phyloP scores from a whole-genome alignment of 2,797 vertebrate species.

The Lacerta agilis region DNA sequence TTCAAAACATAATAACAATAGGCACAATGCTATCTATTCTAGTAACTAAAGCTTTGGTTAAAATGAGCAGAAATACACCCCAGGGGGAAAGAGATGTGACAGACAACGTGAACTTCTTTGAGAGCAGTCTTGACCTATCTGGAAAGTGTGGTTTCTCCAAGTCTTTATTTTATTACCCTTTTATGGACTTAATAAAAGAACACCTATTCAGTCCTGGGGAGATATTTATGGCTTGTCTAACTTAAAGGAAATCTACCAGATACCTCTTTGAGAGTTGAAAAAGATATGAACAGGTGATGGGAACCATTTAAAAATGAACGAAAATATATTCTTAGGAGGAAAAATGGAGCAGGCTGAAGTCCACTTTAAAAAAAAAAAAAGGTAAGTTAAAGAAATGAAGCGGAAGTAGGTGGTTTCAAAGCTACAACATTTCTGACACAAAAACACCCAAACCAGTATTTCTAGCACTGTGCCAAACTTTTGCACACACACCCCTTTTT shows the following conservation, averaged over 20 bases:
- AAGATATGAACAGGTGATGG: constrained; percentile 39
- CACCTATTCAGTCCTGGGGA: constrained; percentile 44
- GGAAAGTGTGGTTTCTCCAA: constrained; percentile 51
- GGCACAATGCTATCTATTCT: constrained; percentile 20
- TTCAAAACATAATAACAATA: not conserved
- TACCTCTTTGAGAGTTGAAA: constrained; percentile 37
- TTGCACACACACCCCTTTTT: no score
- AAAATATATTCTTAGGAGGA: constrained; percentile 45
- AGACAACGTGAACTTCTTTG: constrained; percentile 49
- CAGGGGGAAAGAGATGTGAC: constrained; percentile 50
- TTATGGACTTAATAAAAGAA: constrained; percentile 62
- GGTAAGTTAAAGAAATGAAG: constrained; percentile 52
- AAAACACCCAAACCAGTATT: not conserved
- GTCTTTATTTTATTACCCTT: constrained; percentile 59
- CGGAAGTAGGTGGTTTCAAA: not conserved
- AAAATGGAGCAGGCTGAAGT: constrained; percentile 31
- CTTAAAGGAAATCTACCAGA: constrained; percentile 50
- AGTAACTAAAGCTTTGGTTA: constrained; percentile 27
- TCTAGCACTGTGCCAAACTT: no score
- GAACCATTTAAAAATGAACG: constrained; percentile 38
- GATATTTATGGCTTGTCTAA: constrained; percentile 56
- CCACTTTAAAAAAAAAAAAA: constrained; percentile 38
- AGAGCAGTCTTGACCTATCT: constrained; percentile 44
- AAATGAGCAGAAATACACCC: constrained; percentile 45
- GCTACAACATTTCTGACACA: not conserved